Conservation (phyloP, 2,888 invertebrate species). For the Agriopis aurantiaria region DNA sequence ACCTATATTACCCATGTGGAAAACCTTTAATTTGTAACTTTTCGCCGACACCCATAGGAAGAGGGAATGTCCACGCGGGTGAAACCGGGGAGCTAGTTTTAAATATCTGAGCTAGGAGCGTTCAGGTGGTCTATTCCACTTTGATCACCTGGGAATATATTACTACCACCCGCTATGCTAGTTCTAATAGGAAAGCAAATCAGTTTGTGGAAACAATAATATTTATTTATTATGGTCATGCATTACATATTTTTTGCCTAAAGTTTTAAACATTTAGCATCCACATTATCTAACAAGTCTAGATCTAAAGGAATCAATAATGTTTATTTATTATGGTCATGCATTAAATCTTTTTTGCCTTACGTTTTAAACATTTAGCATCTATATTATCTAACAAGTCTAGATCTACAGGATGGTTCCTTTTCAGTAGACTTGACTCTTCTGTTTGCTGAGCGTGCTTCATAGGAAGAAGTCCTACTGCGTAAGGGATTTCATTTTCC, state of each 20-base stretch:
- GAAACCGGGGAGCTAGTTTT: no score
- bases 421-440: constrained; percentile 64
- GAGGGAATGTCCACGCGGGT: no score
- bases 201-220: background rate
- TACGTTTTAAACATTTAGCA: constrained; percentile 78
- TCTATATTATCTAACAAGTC: constrained; percentile 67
- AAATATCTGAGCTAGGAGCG: no score
- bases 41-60: no score
- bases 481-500: constrained; percentile 75
- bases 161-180: background rate
- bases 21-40: no score
- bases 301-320: constrained; percentile 49
- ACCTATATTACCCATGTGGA: no score
- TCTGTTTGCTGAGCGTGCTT: constrained; percentile 66
- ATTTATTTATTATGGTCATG: constrained; percentile 9
- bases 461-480: constrained; percentile 77
- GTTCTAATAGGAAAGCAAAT: background rate
- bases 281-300: constrained; percentile 65
- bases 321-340: constrained; percentile 3
- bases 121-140: no score
- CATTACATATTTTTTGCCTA: constrained; percentile 69
- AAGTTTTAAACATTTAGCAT: constrained; percentile 78
- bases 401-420: constrained; percentile 61
- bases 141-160: no score
- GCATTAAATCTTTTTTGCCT: constrained; percentile 69